Evolutionary conservation across 1,140 invertebrate species (phyloP), one percentile per base, ranked within the genome.

Genomic region (Dendroctonus ponderosae): DNA sequence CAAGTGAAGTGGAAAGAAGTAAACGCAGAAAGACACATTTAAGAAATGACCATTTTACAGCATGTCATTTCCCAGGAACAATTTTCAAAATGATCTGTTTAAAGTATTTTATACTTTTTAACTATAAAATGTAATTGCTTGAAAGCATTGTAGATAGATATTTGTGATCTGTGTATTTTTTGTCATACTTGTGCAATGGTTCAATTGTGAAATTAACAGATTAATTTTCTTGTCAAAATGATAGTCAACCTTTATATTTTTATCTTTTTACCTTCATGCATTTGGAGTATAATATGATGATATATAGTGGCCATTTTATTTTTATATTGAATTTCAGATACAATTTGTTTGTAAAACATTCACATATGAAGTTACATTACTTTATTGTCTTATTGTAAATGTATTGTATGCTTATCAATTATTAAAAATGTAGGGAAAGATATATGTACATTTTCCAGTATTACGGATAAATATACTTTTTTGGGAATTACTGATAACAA

Each of bases 51-150:
- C 44, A 46, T 46, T 11, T 46, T 46, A 11, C 12, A 12, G 44
- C 44, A 2, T 46, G 51, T 26, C 14, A 7, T 37, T 52, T 41
- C 60, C 48, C 40, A 43, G 11, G 49, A 44, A 62, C 60, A 42
- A 42, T 62, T 56, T 56, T 64, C 9, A 54, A 64, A 56, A 56
- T 56, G 62, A 64, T 64, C 62, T 65, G 54, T 65, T 65, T 65
- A 26, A 58, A 64, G 52, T 56, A 64, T 64, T 56, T 64, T 54
- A 46, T 64, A 56, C 46, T 64, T 56, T 42, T 15, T 50, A 40
- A 38, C 37, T 49, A 50, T 50, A 40, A 50, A 51, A 56, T n/a
- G 38, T 40, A 61, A 11, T 6, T 53, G 42, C 49, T 62, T 62
- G 43, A 53, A 62, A 62, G 14, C 61, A 26, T 62, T 44, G 14